Evolutionary conservation across 2,888 invertebrate genomes (phyloP).

Genomic region (Agrypnus murinus): DNA sequence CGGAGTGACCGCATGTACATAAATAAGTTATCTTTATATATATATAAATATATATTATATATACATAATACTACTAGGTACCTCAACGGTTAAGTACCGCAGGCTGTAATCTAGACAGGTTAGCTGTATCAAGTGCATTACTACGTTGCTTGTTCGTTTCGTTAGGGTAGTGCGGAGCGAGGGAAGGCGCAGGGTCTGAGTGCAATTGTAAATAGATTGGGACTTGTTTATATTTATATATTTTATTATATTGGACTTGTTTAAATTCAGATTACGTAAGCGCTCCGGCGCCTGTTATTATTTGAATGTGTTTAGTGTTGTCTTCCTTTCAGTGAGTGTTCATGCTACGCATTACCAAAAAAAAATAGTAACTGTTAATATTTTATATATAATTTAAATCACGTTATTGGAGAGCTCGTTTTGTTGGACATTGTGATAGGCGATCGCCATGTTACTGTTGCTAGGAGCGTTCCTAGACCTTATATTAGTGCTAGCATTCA

Average conservation of each 20-base stretch:
- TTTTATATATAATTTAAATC: constrained; percentile 73
- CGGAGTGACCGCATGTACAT: constrained; percentile 80
- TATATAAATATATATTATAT: constrained; percentile 18
- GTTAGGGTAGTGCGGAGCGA: constrained; percentile 63
- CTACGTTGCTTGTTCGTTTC: constrained; percentile 70
- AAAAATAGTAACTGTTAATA: constrained; percentile 73
- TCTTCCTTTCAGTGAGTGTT: constrained; percentile 71
- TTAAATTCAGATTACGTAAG: constrained; percentile 62
- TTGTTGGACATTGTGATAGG: constrained; percentile 73
- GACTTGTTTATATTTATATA: constrained; percentile 78
- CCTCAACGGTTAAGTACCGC: constrained; percentile 71
- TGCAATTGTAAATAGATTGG: constrained; percentile 71
- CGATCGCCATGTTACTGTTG: constrained; percentile 72
- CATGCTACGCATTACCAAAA: constrained; percentile 72
- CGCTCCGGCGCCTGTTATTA: constrained; percentile 57
- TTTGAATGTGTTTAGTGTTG: constrained; percentile 69
- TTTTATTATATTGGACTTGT: constrained; percentile 69
- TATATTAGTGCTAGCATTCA: constrained; percentile 69
- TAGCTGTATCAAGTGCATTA: constrained; percentile 73
- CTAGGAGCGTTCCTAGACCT: constrained; percentile 70
- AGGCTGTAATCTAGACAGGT: constrained; percentile 73
- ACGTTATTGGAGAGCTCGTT: constrained; percentile 72
- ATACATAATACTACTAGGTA: constrained; percentile 68
- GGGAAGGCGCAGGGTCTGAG: constrained; percentile 68
- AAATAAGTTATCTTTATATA: constrained; percentile 63